These are phyloP conservation scores for Tigriopus japonicus DNA, from an alignment of 1,140 invertebrate genomes.

Conservation along the genomic window DNA sequence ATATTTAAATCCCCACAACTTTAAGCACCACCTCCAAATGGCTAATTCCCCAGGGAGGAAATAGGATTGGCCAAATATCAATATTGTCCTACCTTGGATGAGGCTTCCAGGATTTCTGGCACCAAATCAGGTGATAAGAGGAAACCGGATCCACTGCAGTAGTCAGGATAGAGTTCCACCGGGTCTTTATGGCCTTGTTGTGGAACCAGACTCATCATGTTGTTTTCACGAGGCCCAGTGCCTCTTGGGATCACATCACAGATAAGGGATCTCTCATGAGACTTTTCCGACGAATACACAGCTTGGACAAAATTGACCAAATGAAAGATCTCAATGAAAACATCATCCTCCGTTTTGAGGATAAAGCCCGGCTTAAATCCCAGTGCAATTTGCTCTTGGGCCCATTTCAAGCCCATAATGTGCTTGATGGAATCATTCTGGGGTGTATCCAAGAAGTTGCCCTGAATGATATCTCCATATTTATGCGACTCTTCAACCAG, in stretches of 20 bases:
- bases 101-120: conserved; percentile 21
- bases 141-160: conserved; percentile 30
- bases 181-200: conserved; percentile 21
- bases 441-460: conserved; percentile 28
- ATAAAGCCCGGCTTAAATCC: conserved; percentile 22
- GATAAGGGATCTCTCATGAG: conserved; percentile 20
- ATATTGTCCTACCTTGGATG: conserved; percentile 14
- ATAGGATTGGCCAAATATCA: too few species aligned
- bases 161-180: conserved; percentile 23
- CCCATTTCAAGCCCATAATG: conserved; percentile 31
- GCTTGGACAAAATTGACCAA: conserved; percentile 22
- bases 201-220: background rate
- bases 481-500: conserved; percentile 18
- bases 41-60: too few species aligned
- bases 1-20: too few species aligned
- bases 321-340: conserved; percentile 31
- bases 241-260: conserved; percentile 26
- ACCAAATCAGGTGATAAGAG: conserved; percentile 26
- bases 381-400: conserved; percentile 24
- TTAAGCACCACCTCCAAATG: too few species aligned
- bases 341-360: conserved; percentile 35
- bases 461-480: conserved; percentile 26
- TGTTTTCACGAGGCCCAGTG: conserved; percentile 23
- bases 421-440: conserved; percentile 31
- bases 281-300: conserved; percentile 17